phyloP scores from a whole-genome alignment of 2,888 invertebrate species.

The Erebia epiphron region DNA sequence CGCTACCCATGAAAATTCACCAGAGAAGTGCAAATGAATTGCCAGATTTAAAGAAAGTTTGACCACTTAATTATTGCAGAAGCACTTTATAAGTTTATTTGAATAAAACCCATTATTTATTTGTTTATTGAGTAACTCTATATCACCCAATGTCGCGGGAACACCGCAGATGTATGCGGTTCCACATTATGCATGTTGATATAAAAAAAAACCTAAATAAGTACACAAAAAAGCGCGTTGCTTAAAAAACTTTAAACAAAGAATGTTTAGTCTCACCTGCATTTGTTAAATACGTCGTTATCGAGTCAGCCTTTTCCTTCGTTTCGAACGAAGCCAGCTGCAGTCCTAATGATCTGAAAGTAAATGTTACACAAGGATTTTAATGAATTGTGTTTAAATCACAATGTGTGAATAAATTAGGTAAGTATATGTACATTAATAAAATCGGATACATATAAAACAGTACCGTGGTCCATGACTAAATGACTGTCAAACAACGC shows the following conservation, averaged over 20 bases:
- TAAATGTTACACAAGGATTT: slow-evolving; percentile 34
- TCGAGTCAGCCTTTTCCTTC: slow-evolving; percentile 92
- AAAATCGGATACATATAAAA: too few species aligned
- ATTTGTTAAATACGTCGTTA: slow-evolving; percentile 91
- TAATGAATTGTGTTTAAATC: too few species aligned
- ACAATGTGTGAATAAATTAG: too few species aligned
- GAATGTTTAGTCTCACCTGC: slow-evolving; percentile 79
- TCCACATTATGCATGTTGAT: too few species aligned
- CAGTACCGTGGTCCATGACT: too few species aligned
- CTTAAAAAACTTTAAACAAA: neutral
- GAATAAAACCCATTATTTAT: too few species aligned
- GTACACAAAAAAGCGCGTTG: neutral
- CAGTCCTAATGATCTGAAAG: slow-evolving; percentile 88
- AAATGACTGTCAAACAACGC: too few species aligned
- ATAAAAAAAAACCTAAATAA: neutral
- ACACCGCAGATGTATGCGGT: neutral
- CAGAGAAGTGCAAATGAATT: too few species aligned
- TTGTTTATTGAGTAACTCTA: neutral
- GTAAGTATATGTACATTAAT: too few species aligned
- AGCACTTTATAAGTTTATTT: too few species aligned
- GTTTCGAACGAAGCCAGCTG: slow-evolving; percentile 94
- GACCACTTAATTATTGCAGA: too few species aligned
- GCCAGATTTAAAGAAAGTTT: too few species aligned
- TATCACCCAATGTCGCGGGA: neutral
- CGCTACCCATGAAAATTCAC: neutral